Conservation (phyloP, 1,140 invertebrate genomes). For the Platyura marginata region DNA sequence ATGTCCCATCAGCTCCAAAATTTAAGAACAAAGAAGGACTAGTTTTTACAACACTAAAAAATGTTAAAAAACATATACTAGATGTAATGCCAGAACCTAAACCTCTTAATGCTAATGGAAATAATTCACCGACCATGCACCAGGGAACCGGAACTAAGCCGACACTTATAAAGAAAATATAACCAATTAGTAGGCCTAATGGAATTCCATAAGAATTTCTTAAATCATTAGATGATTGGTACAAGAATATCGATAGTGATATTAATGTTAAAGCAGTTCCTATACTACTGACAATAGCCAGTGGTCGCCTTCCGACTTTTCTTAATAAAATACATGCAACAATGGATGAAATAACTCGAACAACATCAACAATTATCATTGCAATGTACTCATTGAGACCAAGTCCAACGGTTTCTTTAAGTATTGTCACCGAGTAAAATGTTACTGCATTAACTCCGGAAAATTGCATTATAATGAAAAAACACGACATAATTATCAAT, state of each 20-base stretch:
- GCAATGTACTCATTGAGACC: conserved; percentile 34
- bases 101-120: conserved; percentile 32
- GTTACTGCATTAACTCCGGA: conserved; percentile 47
- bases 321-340: conserved; percentile 36
- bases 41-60: conserved; percentile 52
- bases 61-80: conserved; percentile 40
- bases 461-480: conserved; percentile 41
- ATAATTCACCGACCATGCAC: conserved; percentile 46
- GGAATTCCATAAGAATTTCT: conserved; percentile 29
- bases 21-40: conserved; percentile 36
- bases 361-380: conserved; percentile 44
- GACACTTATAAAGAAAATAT: conserved; percentile 33
- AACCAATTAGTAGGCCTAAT: conserved; percentile 29
- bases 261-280: conserved; percentile 32
- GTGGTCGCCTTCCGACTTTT: conserved; percentile 31
- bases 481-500: conserved; percentile 34
- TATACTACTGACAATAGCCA: conserved; percentile 35
- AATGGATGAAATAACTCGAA: conserved; percentile 39
- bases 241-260: conserved; percentile 25
- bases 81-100: conserved; percentile 40
- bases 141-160: conserved; percentile 47
- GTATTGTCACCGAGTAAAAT: conserved; percentile 50
- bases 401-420: conserved; percentile 30
- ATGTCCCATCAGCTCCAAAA: conserved; percentile 38
- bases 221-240: conserved; percentile 17